These are phyloP conservation scores for Drosophila yakuba DNA, from an alignment of 1,140 invertebrate genomes.

Conservation along the genomic window DNA sequence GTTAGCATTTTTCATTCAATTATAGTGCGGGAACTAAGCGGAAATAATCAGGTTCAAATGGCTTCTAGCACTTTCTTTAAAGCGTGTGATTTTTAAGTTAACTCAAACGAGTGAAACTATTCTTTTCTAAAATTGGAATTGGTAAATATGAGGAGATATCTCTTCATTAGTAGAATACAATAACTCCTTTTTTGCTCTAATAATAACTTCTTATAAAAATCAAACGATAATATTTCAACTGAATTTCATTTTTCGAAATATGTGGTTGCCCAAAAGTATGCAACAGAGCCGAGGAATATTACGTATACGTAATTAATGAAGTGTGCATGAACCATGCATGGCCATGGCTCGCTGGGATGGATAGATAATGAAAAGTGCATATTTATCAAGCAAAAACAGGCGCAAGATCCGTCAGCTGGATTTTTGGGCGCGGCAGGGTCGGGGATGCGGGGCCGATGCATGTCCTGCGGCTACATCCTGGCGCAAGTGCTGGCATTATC, in stretches of 20 bases:
- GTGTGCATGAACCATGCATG: neutral
- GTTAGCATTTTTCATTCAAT: slow-evolving; percentile 45
- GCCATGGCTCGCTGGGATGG: neutral
- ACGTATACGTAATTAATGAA: slow-evolving; percentile 19
- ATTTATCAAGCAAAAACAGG: slow-evolving; percentile 24
- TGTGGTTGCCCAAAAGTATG: slow-evolving; percentile 37
- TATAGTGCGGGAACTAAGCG: slow-evolving; percentile 33
- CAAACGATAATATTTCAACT: too few relatives aligned
- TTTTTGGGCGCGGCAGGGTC: slow-evolving; percentile 7
- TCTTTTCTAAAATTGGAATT: too few relatives aligned
- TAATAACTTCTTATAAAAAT: too few relatives aligned
- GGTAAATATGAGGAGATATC: too few relatives aligned
- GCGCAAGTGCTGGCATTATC: slow-evolving; percentile 61
- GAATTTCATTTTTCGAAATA: neutral
- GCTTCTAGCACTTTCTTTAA: neutral
- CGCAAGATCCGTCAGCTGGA: slow-evolving; percentile 49
- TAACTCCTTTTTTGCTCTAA: too few relatives aligned
- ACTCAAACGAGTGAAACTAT: too few relatives aligned
- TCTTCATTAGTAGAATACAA: too few relatives aligned
- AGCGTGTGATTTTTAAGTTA: neutral
- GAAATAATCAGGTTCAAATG: slow-evolving; percentile 27
- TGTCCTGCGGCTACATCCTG: slow-evolving; percentile 37
- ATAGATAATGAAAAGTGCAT: slow-evolving; percentile 51
- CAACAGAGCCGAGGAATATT: neutral
- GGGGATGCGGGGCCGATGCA: neutral